Evolutionary conservation across 2,888 invertebrate species (phyloP).

Genomic region (Dexiosoma caninum): DNA sequence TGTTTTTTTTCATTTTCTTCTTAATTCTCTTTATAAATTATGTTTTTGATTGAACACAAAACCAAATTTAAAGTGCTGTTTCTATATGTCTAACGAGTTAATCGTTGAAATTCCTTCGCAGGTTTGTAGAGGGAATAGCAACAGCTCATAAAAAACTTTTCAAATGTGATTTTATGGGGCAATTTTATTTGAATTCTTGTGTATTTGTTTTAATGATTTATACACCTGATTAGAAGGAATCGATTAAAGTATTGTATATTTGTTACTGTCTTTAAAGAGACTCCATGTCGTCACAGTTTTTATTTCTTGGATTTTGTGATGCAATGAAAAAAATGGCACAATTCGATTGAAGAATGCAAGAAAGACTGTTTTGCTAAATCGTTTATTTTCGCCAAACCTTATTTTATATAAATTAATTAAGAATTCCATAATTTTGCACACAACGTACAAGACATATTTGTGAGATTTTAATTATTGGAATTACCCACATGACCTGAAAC

Average conservation of each 20-base stretch:
- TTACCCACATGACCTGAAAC: no score
- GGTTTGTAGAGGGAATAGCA: not conserved
- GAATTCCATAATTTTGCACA: no score
- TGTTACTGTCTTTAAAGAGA: slow-evolving; percentile 44
- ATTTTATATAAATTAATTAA: no score
- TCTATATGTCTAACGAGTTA: not conserved
- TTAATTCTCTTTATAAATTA: slow-evolving; percentile 8
- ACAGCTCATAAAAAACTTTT: not conserved
- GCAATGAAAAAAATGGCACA: slow-evolving; percentile 26
- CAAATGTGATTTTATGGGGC: slow-evolving; percentile 30
- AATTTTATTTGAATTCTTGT: not conserved
- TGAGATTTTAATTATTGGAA: no score
- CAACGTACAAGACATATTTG: no score
- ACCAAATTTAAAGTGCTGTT: not conserved
- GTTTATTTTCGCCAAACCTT: no score
- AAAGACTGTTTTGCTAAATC: no score
- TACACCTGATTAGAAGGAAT: slow-evolving; percentile 15
- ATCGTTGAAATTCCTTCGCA: not conserved
- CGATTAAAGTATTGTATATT: slow-evolving; percentile 51
- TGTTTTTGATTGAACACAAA: slow-evolving; percentile 45
- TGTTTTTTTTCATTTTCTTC: not conserved
- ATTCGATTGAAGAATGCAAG: no score
- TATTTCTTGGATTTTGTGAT: slow-evolving; percentile 34
- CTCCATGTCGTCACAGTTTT: slow-evolving; percentile 53
- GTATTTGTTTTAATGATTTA: slow-evolving; percentile 6